Conservation (phyloP, 2,113 vertebrate genomes). For the Cheirogaleus medius region DNA sequence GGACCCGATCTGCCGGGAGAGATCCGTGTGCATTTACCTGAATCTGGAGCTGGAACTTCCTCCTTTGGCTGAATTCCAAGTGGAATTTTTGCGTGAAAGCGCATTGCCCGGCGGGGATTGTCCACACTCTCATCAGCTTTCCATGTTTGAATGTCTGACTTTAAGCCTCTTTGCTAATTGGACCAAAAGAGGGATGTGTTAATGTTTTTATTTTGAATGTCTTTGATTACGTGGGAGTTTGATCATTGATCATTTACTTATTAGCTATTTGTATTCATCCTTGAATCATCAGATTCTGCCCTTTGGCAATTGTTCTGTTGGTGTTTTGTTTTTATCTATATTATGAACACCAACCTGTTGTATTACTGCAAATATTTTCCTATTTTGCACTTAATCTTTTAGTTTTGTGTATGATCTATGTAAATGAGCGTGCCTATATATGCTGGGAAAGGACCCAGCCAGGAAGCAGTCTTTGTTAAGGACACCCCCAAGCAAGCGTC, state of each 20-base stretch:
- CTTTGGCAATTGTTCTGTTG: neutral
- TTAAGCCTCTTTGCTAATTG: neutral
- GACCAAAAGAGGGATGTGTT: neutral
- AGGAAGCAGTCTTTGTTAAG: neutral
- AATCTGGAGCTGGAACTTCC: neutral
- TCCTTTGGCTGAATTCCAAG: neutral
- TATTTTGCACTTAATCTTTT: neutral
- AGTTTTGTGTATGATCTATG: neutral
- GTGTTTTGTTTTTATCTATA: neutral
- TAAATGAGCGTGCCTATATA: neutral
- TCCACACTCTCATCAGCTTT: neutral
- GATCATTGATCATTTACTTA: neutral
- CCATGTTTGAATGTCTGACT: neutral
- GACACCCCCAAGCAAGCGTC: neutral
- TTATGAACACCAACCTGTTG: neutral
- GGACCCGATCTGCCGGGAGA: no score
- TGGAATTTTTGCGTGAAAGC: no score
- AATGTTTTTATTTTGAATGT: neutral
- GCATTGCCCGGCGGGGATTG: no score
- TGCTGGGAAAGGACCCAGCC: no score
- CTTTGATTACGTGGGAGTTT: neutral
- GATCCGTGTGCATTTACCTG: no score
- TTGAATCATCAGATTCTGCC: neutral
- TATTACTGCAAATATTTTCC: neutral
- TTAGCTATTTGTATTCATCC: neutral